Percentiles rank a stretch among this genome's conserved stretches.
Conservation (phyloP, 1,140 invertebrate genomes). For the Sycobia sp. region DNA sequence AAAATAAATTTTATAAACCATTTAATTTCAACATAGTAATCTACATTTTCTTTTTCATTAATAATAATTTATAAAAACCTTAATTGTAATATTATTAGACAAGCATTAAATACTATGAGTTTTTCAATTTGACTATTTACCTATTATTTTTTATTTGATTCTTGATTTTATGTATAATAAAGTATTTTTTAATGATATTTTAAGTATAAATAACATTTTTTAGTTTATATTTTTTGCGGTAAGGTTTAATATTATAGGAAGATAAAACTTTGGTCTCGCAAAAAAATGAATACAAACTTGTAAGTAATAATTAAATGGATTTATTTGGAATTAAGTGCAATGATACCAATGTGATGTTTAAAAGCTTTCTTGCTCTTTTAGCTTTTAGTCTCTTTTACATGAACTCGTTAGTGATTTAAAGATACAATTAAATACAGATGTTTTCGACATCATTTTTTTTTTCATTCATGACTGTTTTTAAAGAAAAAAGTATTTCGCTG, state of each 20-base stretch:
- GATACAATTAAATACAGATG: conserved; percentile 34
- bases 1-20: too few relatives aligned
- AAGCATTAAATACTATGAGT: too few relatives aligned
- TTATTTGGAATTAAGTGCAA: conserved; percentile 36
- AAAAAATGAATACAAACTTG: conserved; percentile 7
- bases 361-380: conserved; percentile 28
- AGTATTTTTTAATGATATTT: not conserved
- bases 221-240: too few relatives aligned
- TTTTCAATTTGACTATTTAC: too few relatives aligned
- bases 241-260: too few relatives aligned
- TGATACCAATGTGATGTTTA: conserved; percentile 27
- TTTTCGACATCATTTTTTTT: conserved; percentile 6
- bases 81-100: too few relatives aligned
- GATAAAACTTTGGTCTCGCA: too few relatives aligned
- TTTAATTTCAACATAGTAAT: too few relatives aligned
- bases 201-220: not conserved
- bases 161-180: too few relatives aligned
- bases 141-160: too few relatives aligned
- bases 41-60: not conserved
- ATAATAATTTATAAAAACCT: too few relatives aligned
- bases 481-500: conserved; percentile 30
- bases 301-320: conserved; percentile 36
- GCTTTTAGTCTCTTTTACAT: conserved; percentile 29
- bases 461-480: conserved; percentile 15
- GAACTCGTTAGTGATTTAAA: conserved; percentile 28